Base-by-base conservation (phyloP, 2,888 invertebrate genomes). In the Cloeon dipterum region DNA sequence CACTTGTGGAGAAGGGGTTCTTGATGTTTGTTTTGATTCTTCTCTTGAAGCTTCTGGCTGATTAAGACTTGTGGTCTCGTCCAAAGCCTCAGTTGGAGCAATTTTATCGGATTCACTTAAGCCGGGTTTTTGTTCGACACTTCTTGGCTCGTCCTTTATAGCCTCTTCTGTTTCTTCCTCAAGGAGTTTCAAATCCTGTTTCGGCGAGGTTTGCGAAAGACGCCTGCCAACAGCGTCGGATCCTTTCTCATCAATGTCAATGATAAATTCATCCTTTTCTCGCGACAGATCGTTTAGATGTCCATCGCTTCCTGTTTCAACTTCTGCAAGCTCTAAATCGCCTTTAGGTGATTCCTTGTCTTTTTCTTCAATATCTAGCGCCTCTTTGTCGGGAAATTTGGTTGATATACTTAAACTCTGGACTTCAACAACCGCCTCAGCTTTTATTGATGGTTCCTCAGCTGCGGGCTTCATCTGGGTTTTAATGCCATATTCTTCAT, bases 1-100 rank as follows among this genome's bases (percentile, higher is more conserved):
- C n/a, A n/a, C n/a, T n/a, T n/a, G n/a, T n/a, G n/a, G n/a, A n/a
- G n/a, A n/a, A n/a, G n/a, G n/a, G n/a, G n/a, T n/a, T n/a, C n/a
- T n/a, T n/a, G 21, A 20, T 19, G 10, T 38, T 38, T 33, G 18
- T 34, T 38, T 20, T 38, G 38, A 18, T 21, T 18, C 14, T 20
- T 20, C 10, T 26, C 26, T 10, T 10, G 36, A 18, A 16, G 23
- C 5, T 37, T n/a, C n/a, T n/a, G n/a, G n/a, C n/a, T n/a, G n/a
- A n/a, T 33, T 20, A 10, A 10, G 20, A 2, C 13, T 33, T 33
- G 17, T 5, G 13, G 7, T 18, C 19, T 14, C 14, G 17, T 33
- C 18, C 14, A 8, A 18, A 2, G 11, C 7, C 3, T 33, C 2
- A 7, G 5, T 11, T n/a, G n/a, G n/a, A n/a, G n/a, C n/a, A 11